These are phyloP conservation scores for Nicator chloris DNA, from an alignment of 2,113 vertebrate species.

Conservation along the genomic window DNA sequence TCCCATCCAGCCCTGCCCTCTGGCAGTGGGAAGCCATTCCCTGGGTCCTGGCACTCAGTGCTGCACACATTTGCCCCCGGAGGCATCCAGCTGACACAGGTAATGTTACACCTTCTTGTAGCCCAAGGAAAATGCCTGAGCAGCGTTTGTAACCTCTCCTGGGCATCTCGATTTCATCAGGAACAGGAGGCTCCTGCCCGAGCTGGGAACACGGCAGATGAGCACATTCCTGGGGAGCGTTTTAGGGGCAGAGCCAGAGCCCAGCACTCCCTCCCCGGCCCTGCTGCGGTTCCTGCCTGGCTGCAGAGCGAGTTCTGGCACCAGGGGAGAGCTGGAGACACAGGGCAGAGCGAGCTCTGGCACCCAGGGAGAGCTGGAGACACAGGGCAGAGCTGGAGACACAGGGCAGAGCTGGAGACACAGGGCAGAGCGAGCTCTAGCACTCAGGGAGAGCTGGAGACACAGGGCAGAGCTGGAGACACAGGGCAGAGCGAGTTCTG, in stretches of 20 bases:
- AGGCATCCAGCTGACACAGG: background rate
- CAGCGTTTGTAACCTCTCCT: background rate
- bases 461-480: background rate
- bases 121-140: background rate
- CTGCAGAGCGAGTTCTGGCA: background rate
- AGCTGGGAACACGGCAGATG: background rate
- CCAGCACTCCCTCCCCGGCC: background rate
- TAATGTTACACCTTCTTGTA: accelerated
- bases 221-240: background rate
- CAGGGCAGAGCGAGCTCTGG: background rate
- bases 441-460: background rate
- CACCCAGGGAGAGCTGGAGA: background rate
- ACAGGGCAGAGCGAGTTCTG: background rate
- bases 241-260: background rate
- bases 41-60: background rate
- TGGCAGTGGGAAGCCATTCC: background rate
- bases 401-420: background rate
- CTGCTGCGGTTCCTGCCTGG: background rate
- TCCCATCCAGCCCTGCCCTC: background rate
- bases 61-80: background rate
- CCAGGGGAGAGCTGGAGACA: background rate
- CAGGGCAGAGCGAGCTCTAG: background rate
- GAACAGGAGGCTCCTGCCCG: background rate
- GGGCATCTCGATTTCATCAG: background rate
- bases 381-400: background rate